phyloP scores from a whole-genome alignment of 23 tunicate species.

The Halocynthia roretzi region DNA sequence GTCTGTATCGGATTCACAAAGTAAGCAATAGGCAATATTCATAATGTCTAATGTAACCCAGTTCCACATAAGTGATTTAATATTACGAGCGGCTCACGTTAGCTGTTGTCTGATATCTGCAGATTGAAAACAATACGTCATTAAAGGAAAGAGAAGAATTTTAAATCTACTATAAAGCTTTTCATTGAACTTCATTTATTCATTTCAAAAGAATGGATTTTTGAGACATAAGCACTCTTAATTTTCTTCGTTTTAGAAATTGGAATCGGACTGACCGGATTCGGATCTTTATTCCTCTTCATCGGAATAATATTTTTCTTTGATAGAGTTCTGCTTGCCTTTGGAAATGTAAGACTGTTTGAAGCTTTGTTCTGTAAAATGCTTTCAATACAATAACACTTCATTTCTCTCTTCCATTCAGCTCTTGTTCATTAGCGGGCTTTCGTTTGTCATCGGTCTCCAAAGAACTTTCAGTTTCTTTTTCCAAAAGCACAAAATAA shows the following conservation, averaged over 20 bases:
- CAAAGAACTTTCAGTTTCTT: conserved; percentile 90
- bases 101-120: not conserved
- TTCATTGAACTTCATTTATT: not conserved
- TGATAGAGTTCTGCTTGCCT: conserved; percentile 90
- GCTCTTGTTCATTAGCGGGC: conserved; percentile 84
- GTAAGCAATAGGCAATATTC: not conserved
- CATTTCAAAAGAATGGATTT: not conserved
- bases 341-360: conserved; percentile 83
- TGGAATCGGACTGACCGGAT: conserved; percentile 92
- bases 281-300: conserved; percentile 88
- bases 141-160: too few relatives aligned
- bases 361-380: not conserved
- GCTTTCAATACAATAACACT: not conserved
- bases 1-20: conserved; percentile 11
- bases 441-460: conserved; percentile 88
- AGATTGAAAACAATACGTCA: not conserved
- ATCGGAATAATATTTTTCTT: conserved; percentile 89
- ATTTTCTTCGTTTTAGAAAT: conserved; percentile 55
- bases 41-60: too few relatives aligned
- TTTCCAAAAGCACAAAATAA: conserved; percentile 84
- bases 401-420: conserved; percentile 4
- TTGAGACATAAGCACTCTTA: not conserved
- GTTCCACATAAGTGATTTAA: too few relatives aligned
- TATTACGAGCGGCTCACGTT: too few relatives aligned
- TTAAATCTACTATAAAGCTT: too few relatives aligned